Evolutionary conservation across 2,888 invertebrate genomes (phyloP).

Genomic region (Amblyjoppa proteus): DNA sequence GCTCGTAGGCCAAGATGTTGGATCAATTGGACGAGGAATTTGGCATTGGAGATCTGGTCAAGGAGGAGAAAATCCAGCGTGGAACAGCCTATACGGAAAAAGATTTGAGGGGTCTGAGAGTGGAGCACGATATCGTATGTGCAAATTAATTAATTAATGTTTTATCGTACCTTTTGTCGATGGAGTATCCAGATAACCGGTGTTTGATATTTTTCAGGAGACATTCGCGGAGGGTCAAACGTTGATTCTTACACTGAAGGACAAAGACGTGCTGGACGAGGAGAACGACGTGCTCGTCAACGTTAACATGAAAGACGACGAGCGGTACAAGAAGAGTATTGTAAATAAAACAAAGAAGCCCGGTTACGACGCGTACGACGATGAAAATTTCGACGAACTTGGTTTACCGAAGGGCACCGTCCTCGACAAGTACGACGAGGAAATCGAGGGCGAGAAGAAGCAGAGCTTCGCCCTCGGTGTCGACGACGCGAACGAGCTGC

Average conservation of each 20-base stretch:
- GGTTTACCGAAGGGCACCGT: slow-evolving; percentile 89
- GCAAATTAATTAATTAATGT: slow-evolving; percentile 32
- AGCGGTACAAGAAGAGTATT: slow-evolving; percentile 92
- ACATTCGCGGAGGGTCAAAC: slow-evolving; percentile 92
- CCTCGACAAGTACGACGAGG: slow-evolving; percentile 97
- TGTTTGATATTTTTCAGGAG: slow-evolving; percentile 78
- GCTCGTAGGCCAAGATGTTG: slow-evolving; percentile 93
- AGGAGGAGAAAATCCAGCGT: slow-evolving; percentile 88
- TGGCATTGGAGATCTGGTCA: slow-evolving; percentile 94
- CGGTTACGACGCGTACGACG: slow-evolving; percentile 95
- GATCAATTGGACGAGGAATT: slow-evolving; percentile 98
- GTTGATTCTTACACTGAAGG: slow-evolving; percentile 96
- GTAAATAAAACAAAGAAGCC: slow-evolving; percentile 94
- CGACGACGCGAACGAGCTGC: slow-evolving; percentile 87
- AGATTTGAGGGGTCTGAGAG: slow-evolving; percentile 92
- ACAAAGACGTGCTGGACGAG: slow-evolving; percentile 95
- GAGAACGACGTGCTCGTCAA: slow-evolving; percentile 95
- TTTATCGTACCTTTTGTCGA: not conserved
- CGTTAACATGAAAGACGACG: slow-evolving; percentile 94
- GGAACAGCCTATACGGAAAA: slow-evolving; percentile 89
- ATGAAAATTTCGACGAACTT: slow-evolving; percentile 90
- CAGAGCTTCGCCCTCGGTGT: slow-evolving; percentile 92
- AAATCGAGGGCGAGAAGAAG: slow-evolving; percentile 91
- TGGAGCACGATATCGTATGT: slow-evolving; percentile 92
- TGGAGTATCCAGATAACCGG: not conserved